These are phyloP conservation scores for Gymnorhina tibicen DNA, from an alignment of 2,113 vertebrate genomes.

Conservation along the genomic window DNA sequence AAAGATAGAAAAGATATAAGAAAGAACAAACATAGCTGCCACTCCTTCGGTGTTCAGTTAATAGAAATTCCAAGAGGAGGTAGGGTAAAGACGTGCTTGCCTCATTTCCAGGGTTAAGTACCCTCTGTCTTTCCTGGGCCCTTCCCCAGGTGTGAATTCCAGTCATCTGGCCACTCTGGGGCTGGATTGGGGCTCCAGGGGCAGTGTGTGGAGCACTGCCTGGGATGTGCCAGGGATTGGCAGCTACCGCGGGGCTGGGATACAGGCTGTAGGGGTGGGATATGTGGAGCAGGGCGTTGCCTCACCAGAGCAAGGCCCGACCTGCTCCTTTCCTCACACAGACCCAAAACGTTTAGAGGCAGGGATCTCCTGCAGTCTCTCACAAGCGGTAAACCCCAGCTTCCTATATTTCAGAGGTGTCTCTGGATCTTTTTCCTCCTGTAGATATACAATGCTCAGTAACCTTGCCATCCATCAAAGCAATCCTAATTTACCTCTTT, in stretches of 20 bases:
- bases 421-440: background rate
- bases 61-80: background rate
- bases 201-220: background rate
- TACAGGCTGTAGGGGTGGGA: background rate
- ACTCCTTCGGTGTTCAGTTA: background rate
- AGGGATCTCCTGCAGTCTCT: background rate
- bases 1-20: background rate
- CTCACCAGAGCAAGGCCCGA: accelerated
- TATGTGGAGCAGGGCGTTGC: background rate
- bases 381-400: background rate
- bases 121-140: background rate
- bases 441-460: background rate
- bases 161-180: background rate
- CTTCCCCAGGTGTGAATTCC: background rate
- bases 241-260: accelerated
- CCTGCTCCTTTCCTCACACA: background rate
- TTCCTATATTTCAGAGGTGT: background rate
- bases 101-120: background rate
- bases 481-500: background rate
- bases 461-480: background rate
- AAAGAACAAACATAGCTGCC: background rate
- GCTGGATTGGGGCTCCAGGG: background rate
- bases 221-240: background rate
- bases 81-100: background rate
- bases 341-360: accelerated